phyloP scores from a whole-genome alignment of 2,888 invertebrate species.

The Drosophila nr. perissopoda region DNA sequence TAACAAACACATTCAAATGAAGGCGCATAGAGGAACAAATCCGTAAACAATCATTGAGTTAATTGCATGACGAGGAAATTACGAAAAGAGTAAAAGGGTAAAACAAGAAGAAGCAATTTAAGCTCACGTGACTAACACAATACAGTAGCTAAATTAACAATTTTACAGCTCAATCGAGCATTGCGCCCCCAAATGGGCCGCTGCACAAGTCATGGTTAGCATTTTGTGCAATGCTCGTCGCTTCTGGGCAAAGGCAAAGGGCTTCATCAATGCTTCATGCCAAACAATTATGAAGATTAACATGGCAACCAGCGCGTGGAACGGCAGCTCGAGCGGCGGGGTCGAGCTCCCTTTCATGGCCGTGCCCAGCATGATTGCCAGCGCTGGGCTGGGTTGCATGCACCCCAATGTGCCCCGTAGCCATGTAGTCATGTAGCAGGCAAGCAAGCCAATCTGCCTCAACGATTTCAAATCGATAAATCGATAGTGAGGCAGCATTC shows the following conservation, averaged over 20 bases:
- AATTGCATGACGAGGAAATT: conserved; percentile 34
- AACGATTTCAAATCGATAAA: conserved; percentile 9
- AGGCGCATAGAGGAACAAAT: conserved; percentile 11
- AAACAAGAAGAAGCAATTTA: conserved; percentile 65
- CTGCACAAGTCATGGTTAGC: conserved; percentile 21
- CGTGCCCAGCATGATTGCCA: conserved; percentile 48
- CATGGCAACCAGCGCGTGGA: conserved; percentile 63
- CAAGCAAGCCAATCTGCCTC: conserved; percentile 12
- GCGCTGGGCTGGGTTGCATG: conserved; percentile 7
- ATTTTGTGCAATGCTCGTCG: neutral
- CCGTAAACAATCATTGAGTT: conserved; percentile 29
- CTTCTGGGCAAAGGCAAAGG: conserved; percentile 30
- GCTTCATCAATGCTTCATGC: conserved; percentile 34
- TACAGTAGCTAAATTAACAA: conserved; percentile 75
- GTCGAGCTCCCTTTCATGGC: conserved; percentile 32
- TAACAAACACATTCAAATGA: conserved; percentile 2
- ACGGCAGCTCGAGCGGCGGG: conserved; percentile 32
- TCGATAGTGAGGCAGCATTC: conserved; percentile 23
- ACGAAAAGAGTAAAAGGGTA: conserved; percentile 1
- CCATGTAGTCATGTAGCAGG: conserved; percentile 27
- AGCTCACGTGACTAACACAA: conserved; percentile 72
- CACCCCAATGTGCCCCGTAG: conserved; percentile 18
- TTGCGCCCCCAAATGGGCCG: conserved; percentile 27
- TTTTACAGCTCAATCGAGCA: conserved; percentile 67
- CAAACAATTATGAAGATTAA: conserved; percentile 73